phyloP scores from a whole-genome alignment of 2,888 invertebrate species.

The Falcaria lacertinaria region DNA sequence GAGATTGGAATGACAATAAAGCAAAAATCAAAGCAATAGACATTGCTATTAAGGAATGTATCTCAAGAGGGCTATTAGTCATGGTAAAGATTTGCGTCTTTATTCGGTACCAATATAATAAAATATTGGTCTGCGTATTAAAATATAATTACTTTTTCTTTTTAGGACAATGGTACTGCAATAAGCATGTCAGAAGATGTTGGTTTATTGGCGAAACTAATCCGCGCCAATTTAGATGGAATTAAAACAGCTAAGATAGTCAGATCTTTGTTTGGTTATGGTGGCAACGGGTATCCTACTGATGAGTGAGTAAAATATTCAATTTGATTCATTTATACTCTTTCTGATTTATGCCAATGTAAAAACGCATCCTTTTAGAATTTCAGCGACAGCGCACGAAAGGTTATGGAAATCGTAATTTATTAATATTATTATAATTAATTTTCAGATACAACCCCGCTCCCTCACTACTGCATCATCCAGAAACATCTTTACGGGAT shows the following conservation, averaged over 20 bases:
- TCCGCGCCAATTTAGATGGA: slow-evolving; percentile 60
- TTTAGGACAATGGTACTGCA: slow-evolving; percentile 55
- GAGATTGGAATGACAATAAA: slow-evolving; percentile 40
- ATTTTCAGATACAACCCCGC: slow-evolving; percentile 60
- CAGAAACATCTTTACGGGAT: slow-evolving; percentile 63
- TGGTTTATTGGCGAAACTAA: slow-evolving; percentile 52
- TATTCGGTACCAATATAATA: no score
- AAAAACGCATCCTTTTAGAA: no score
- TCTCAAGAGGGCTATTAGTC: slow-evolving; percentile 55
- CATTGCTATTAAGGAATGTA: slow-evolving; percentile 60
- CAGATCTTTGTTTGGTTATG: slow-evolving; percentile 56
- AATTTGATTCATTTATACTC: no score
- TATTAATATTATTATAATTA: no score
- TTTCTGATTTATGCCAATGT: no score
- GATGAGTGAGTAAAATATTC: slow-evolving; percentile 39
- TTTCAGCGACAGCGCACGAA: no score
- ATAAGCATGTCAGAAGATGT: slow-evolving; percentile 54
- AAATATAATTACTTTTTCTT: no score
- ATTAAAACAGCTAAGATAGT: slow-evolving; percentile 49
- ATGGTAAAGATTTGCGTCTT: slow-evolving; percentile 39
- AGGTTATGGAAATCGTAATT: no score
- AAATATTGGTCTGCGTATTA: neutral
- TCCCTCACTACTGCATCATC: slow-evolving; percentile 60
- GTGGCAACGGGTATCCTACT: slow-evolving; percentile 41
- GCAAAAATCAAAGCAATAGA: slow-evolving; percentile 53